Evolutionary conservation across 2,797 vertebrate species (phyloP).

Genomic region (Toxotes lorentzi): DNA sequence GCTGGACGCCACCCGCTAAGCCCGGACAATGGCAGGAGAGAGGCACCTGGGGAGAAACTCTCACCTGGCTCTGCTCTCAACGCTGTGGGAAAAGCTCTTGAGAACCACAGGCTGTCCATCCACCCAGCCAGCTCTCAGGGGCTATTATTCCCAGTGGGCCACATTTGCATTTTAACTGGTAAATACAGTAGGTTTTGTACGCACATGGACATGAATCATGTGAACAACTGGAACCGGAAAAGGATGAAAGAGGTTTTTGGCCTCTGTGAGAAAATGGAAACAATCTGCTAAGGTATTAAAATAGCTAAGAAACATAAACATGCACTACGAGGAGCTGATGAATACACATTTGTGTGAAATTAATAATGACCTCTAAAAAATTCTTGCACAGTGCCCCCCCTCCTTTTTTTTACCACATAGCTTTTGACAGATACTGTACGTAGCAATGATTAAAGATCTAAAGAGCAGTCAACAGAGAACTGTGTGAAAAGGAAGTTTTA

Average conservation of each 20-base stretch:
- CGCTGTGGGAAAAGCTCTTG: constrained; percentile 47
- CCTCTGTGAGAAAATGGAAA: constrained; percentile 26
- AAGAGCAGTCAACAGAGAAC: background rate
- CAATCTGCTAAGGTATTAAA: constrained; percentile 34
- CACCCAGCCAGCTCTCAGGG: constrained; percentile 43
- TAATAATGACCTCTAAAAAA: constrained; percentile 9
- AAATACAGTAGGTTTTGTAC: constrained; percentile 53
- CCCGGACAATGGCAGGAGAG: constrained; percentile 46
- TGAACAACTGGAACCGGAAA: constrained; percentile 31
- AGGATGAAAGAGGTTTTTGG: constrained; percentile 30
- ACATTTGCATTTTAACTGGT: constrained; percentile 73
- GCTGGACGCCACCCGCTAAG: constrained; percentile 41
- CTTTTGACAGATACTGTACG: background rate
- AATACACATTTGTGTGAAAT: constrained; percentile 21
- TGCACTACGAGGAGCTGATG: constrained; percentile 11
- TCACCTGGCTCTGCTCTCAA: constrained; percentile 64
- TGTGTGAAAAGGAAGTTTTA: constrained; percentile 27
- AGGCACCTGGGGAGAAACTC: constrained; percentile 55
- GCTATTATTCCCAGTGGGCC: constrained; percentile 53
- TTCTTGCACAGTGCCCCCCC: background rate
- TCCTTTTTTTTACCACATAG: background rate
- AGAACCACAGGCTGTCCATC: constrained; percentile 46
- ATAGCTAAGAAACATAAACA: constrained; percentile 8
- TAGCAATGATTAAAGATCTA: background rate
- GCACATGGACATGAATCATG: constrained; percentile 16